Evolutionary conservation across 2,888 invertebrate species (phyloP).

Genomic region (Arrhopalites spinosus): DNA sequence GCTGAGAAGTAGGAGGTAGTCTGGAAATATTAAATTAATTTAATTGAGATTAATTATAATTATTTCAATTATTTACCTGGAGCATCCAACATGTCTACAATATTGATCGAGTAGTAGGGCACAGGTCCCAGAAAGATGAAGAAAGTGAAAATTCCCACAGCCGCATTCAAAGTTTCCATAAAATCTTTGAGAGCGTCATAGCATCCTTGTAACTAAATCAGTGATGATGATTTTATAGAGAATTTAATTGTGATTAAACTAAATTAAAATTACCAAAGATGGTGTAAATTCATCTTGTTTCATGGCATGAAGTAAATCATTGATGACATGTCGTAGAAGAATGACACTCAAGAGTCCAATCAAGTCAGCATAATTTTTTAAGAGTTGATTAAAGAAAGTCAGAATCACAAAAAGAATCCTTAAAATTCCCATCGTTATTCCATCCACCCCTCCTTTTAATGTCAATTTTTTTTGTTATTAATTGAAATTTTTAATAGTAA

Average conservation of each 20-base stretch:
- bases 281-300: constrained; percentile 24
- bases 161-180: constrained; percentile 19
- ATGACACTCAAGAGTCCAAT: constrained; percentile 26
- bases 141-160: constrained; percentile 30
- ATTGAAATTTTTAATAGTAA: no score
- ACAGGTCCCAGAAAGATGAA: constrained; percentile 31
- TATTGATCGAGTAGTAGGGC: constrained; percentile 33
- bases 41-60: no score
- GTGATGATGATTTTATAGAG: background rate
- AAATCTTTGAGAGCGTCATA: constrained; percentile 31
- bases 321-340: constrained; percentile 28
- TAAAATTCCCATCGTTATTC: background rate
- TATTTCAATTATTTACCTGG: no score
- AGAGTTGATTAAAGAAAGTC: constrained; percentile 21
- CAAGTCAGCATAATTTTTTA: constrained; percentile 27
- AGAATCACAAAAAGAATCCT: constrained; percentile 8
- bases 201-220: constrained; percentile 22
- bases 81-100: constrained; percentile 30
- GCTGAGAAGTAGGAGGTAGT: constrained; percentile 21
- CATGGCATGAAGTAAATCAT: constrained; percentile 26
- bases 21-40: background rate
- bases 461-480: no score
- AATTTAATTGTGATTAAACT: background rate
- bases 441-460: no score
- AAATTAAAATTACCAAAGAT: constrained; percentile 1